Base-by-base conservation (phyloP, 1,140 invertebrate species). In the Agrilus planipennis region DNA sequence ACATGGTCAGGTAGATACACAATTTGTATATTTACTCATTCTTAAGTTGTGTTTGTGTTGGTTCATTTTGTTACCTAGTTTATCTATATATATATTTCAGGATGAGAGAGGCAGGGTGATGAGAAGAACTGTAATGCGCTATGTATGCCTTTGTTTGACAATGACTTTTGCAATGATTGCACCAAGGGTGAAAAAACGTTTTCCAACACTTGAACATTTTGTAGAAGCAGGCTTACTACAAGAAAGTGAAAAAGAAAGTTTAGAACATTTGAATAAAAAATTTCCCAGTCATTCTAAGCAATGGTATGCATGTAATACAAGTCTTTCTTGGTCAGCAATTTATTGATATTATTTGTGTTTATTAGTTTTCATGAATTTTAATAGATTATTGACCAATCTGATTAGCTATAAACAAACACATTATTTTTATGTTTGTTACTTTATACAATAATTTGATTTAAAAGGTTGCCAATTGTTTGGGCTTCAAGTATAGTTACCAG, bases 381-480 rank as follows among this genome's bases (percentile, higher is more conserved):
- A 36, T 36, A 10, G 4, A 6, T 19, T 21, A 36, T 5, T 21
- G 5, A 36, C 15, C 5, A 31, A 31, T 6, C 15, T 4, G 15
- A 31, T 6, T 12, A 5, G 15, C 5, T 6, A 10, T 31, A 5
- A 31, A 6, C n/a, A 25, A 25, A 25, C n/a, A 25, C 22, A 25
- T 25, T 25, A 11, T 6, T 12, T 29, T 11, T 3, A 29, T n/a
- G 15, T 29, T 29, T 29, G n/a, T n/a, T 17, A 34, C 15, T 16
- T 17, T 2, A 11, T 25, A 27, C 4, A 35, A 12, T 3, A 20
- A 31, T 28, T 19, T 34, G 29, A 10, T 39, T 23, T 50, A 48
- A 43, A 42, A 74, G 72, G 72, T 74, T 96, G 55, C 92, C 92
- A 17, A 79, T 94, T 28, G 83, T 92, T 15, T 94, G 90, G 91